Evolutionary conservation across 2,888 invertebrate genomes (phyloP).

Genomic region (Epinotia nisella): DNA sequence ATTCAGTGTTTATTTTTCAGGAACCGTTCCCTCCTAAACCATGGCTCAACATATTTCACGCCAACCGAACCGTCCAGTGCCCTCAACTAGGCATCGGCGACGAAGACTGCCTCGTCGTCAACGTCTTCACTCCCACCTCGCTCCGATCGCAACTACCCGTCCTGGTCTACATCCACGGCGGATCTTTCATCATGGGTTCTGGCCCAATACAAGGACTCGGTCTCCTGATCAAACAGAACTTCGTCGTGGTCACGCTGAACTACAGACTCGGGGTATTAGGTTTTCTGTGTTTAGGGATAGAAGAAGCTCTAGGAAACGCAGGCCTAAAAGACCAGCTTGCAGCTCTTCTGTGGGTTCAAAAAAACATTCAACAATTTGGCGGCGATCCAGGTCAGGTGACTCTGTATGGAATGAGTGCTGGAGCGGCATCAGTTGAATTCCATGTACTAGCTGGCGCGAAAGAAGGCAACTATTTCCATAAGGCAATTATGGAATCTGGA

Average conservation of each 20-base stretch:
- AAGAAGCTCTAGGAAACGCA: constrained; percentile 49
- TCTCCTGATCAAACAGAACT: constrained; percentile 44
- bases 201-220: constrained; percentile 41
- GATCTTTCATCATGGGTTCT: constrained; percentile 31
- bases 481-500: constrained; percentile 47
- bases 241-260: constrained; percentile 48
- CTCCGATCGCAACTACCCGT: constrained; percentile 47
- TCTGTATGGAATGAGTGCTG: constrained; percentile 48
- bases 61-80: constrained; percentile 39
- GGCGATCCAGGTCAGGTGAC: constrained; percentile 47
- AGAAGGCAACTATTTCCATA: constrained; percentile 45
- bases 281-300: constrained; percentile 47
- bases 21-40: constrained; percentile 24
- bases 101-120: constrained; percentile 45
- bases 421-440: constrained; percentile 43
- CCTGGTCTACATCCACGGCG: constrained; percentile 50
- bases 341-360: constrained; percentile 48
- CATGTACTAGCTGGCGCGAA: constrained; percentile 28
- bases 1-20: background rate
- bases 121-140: constrained; percentile 52
- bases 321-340: constrained; percentile 49
- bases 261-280: constrained; percentile 49
- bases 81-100: constrained; percentile 42
- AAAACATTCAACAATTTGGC: constrained; percentile 47
- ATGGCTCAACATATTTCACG: constrained; percentile 36